These are phyloP conservation scores for Parnassius glacialis DNA, from an alignment of 2,888 invertebrate species.

Conservation along the genomic window DNA sequence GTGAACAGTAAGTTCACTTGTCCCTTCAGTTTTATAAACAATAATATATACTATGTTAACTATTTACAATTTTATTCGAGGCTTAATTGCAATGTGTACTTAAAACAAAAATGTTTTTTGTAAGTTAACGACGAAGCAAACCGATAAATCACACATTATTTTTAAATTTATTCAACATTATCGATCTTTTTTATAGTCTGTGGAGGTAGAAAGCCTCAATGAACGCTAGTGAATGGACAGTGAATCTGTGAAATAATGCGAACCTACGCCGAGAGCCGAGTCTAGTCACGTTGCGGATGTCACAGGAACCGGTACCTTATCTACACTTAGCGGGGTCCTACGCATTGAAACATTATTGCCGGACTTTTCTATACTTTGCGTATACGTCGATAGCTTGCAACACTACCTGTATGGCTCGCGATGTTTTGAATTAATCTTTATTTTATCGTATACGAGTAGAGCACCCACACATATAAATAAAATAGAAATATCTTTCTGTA, in stretches of 20 bases:
- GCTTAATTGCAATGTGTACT: too few relatives aligned
- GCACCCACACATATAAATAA: too few relatives aligned
- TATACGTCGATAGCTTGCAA: background rate
- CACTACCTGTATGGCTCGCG: background rate
- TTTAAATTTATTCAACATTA: too few relatives aligned
- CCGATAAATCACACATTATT: too few relatives aligned
- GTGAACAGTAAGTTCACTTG: too few relatives aligned
- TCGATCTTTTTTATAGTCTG: slow-evolving; percentile 39
- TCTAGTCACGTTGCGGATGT: slow-evolving; percentile 33
- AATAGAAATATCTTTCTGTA: too few relatives aligned
- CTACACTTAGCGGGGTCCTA: slow-evolving; percentile 38
- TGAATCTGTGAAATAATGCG: slow-evolving; percentile 36
- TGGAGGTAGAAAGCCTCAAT: slow-evolving; percentile 72
- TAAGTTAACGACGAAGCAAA: too few relatives aligned
- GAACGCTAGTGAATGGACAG: slow-evolving; percentile 66
- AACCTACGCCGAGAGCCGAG: slow-evolving; percentile 33
- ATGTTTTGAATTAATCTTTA: background rate
- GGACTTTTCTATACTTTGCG: slow-evolving; percentile 7
- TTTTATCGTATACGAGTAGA: background rate
- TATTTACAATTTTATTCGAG: too few relatives aligned
- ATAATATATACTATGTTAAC: too few relatives aligned
- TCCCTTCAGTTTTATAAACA: too few relatives aligned
- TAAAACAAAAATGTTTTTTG: too few relatives aligned
- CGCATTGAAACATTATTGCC: slow-evolving; percentile 32
- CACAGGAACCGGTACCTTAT: slow-evolving; percentile 49